Evolutionary conservation across 2,113 vertebrate species (phyloP), one percentile per base, ranked within the genome.

Genomic region (Carassius auratus): DNA sequence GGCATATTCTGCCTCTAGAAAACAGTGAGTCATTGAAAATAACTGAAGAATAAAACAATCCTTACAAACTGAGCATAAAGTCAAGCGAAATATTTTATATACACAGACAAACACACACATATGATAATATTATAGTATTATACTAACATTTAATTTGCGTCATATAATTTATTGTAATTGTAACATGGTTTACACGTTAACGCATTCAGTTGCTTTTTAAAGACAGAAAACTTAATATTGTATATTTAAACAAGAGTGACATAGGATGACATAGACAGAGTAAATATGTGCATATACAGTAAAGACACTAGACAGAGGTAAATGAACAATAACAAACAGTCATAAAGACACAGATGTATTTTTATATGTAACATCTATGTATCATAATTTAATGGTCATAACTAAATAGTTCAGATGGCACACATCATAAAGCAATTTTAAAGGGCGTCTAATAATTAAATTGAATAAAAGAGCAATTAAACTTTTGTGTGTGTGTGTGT

Each of bases 1-100:
- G 94, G 89, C 92, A 91, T 83, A 92, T 91, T 8, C 87, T 92
- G 45, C 90, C 93, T 42, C 71, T 91, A 69, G 90, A 90, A 61
- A 82, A 88, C 38, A 62, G 91, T 91, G 75, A 87, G 90, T 87
- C 19, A 12, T 12, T 52, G 52, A 52, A 64, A 81, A 45, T 42
- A 68, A 81, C 79, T 81, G 8, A 64, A 30, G 30, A 30, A 30
- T 2, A 30, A 80, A 80, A 17, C 5, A 15, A 66, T 30, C 42
- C 17, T 45, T 33, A 78, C 62, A 57, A 78, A 62, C 57, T 61
- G 42, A 73, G 42, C 69, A 13, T 61, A 5, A 61, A 81, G 23
- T 33, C 66, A 85, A 21, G n/a, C 71, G n/a, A 42, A 38, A 73
- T 62, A 59, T 61, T 45, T 6, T 23, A 62, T 79, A 8, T 23